These are phyloP conservation scores for Ellobium chinense DNA, from an alignment of 2,888 invertebrate species.

Conservation along the genomic window DNA sequence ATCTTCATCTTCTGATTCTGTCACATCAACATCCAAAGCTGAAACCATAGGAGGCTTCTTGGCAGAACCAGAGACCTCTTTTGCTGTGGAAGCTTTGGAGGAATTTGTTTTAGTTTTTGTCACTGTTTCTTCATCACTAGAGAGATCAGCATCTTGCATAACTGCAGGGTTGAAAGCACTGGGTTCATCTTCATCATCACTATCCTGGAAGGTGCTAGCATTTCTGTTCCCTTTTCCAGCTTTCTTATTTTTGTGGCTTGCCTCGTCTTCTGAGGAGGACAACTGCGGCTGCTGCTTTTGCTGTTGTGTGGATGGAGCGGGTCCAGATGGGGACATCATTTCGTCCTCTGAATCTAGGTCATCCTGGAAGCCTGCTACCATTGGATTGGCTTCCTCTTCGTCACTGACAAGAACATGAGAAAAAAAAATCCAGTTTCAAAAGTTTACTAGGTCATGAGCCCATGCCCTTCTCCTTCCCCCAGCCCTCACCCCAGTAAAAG, in stretches of 20 bases:
- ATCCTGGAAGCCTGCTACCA: conserved; percentile 89
- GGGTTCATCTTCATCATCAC: conserved; percentile 32
- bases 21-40: conserved; percentile 23
- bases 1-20: conserved; percentile 47
- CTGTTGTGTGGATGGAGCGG: neutral
- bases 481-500: too few relatives aligned
- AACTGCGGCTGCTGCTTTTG: neutral
- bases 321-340: neutral
- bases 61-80: neutral
- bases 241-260: neutral
- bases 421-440: too few relatives aligned
- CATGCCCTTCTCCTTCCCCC: too few relatives aligned
- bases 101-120: neutral
- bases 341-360: conserved; percentile 87
- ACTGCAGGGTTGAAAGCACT: conserved; percentile 46
- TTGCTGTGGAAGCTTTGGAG: neutral
- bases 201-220: neutral
- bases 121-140: conserved; percentile 57
- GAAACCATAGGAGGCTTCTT: neutral
- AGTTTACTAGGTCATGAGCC: too few relatives aligned
- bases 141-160: conserved; percentile 56
- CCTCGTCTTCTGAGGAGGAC: conserved; percentile 22
- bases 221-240: neutral
- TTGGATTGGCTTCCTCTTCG: conserved; percentile 75
- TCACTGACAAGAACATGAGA: conserved; percentile 48